These are phyloP conservation scores for Pangasius mekongensis DNA, from an alignment of 2,797 vertebrate species.

Conservation along the genomic window DNA sequence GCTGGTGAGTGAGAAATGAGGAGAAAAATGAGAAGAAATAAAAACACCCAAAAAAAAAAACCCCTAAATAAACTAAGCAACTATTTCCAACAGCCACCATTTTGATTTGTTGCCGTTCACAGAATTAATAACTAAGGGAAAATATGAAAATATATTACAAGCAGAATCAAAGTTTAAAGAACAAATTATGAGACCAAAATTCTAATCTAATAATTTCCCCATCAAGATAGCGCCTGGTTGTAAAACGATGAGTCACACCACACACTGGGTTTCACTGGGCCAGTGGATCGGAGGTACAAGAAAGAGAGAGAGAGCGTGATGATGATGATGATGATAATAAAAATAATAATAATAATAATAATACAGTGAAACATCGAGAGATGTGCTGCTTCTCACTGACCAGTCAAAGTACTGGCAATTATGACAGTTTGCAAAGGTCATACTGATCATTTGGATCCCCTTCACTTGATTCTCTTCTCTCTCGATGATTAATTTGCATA, in stretches of 20 bases:
- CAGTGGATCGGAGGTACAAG: neutral
- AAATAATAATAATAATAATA: neutral
- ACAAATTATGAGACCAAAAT: neutral
- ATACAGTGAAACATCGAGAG: neutral
- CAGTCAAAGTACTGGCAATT: conserved; percentile 36
- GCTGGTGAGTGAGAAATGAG: neutral
- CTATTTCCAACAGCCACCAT: neutral
- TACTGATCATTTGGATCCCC: conserved; percentile 49
- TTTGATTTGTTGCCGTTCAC: neutral
- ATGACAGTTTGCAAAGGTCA: conserved; percentile 60
- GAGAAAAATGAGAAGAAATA: neutral
- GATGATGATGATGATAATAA: neutral
- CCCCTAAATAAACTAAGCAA: neutral
- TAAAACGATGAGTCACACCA: conserved; percentile 8
- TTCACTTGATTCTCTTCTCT: conserved; percentile 34
- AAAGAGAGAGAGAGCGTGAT: neutral
- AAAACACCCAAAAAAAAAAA: neutral
- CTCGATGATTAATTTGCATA: conserved; percentile 48
- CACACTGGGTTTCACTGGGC: neutral
- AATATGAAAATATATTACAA: neutral
- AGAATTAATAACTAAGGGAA: neutral
- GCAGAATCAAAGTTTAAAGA: neutral
- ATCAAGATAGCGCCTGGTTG: neutral
- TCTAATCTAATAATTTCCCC: neutral
- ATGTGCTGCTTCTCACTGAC: neutral